Percentiles rank a stretch among this genome's conserved stretches.
phyloP scores from a whole-genome alignment of 2,888 invertebrate genomes.

The Stenodera caucasica region DNA sequence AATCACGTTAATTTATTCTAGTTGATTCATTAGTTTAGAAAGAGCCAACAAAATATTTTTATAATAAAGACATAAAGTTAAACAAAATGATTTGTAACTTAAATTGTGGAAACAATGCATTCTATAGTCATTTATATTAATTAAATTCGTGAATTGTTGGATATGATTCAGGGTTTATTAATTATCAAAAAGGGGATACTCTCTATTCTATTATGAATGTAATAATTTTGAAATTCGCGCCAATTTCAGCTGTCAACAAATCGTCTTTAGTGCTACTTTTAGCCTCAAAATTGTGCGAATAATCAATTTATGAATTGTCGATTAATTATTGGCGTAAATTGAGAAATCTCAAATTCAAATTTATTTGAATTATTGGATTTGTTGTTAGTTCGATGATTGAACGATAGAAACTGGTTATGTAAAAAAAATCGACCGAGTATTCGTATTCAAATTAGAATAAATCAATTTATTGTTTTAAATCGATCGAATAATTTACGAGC shows the following conservation, averaged over 20 bases:
- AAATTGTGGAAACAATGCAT: slow-evolving; percentile 5
- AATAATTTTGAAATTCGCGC: background rate
- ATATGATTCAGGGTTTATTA: background rate
- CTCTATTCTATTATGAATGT: background rate
- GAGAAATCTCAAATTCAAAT: too few relatives aligned
- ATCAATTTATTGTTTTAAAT: too few relatives aligned
- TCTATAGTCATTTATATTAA: slow-evolving; percentile 1
- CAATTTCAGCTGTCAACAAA: too few relatives aligned
- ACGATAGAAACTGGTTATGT: too few relatives aligned
- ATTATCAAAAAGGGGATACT: background rate
- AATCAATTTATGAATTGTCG: too few relatives aligned
- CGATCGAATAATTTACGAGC: background rate
- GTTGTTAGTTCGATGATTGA: too few relatives aligned
- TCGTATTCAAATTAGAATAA: too few relatives aligned
- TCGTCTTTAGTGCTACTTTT: too few relatives aligned
- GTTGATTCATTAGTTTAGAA: slow-evolving; percentile 24
- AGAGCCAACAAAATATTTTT: slow-evolving; percentile 20
- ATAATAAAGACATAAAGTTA: slow-evolving; percentile 28
- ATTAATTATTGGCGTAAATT: too few relatives aligned
- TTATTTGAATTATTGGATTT: too few relatives aligned
- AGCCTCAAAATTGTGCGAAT: too few relatives aligned
- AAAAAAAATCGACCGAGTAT: too few relatives aligned
- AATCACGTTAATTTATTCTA: slow-evolving; percentile 24
- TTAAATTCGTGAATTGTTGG: background rate
- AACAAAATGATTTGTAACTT: slow-evolving; percentile 26